phyloP scores from a whole-genome alignment of 92 coral and sea anemone species.

The Umimayanthus chanpuru region DNA sequence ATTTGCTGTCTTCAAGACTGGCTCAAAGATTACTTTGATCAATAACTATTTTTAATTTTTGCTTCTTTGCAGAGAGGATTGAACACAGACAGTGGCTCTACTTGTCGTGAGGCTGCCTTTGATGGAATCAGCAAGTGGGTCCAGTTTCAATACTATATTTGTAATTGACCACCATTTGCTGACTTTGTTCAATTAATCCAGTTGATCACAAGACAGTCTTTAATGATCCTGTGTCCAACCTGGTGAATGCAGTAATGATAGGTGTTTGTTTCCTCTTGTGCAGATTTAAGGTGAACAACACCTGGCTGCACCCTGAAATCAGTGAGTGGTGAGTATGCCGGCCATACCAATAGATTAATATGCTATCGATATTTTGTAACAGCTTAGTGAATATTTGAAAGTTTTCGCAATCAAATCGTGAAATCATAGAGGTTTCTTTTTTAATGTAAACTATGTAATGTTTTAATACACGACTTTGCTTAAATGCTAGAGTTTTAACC shows the following conservation, averaged over 20 bases:
- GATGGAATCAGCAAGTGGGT: constrained; percentile 97
- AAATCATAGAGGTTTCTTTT: no score
- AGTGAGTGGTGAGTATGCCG: constrained; percentile 83
- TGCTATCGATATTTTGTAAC: not conserved
- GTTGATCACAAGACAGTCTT: no score
- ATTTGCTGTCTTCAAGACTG: not conserved
- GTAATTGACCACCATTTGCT: no score
- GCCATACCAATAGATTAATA: not conserved
- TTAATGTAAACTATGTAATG: no score
- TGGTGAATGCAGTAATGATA: not conserved
- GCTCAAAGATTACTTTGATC: not conserved
- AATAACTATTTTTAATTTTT: not conserved
- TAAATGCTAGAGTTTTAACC: no score
- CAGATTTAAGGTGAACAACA: constrained; percentile 86
- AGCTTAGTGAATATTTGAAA: no score
- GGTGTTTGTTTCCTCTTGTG: not conserved
- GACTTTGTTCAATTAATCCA: no score
- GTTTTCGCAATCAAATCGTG: no score
- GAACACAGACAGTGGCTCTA: constrained; percentile 90
- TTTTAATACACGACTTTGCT: no score
- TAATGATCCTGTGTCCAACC: not conserved
- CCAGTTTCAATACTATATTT: not conserved
- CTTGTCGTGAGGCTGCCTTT: constrained; percentile 95
- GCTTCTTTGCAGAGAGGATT: constrained; percentile 72
- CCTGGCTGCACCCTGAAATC: constrained; percentile 82